These are phyloP conservation scores for Heteromyza rotundicornis DNA, from an alignment of 2,888 invertebrate species.

Conservation along the genomic window DNA sequence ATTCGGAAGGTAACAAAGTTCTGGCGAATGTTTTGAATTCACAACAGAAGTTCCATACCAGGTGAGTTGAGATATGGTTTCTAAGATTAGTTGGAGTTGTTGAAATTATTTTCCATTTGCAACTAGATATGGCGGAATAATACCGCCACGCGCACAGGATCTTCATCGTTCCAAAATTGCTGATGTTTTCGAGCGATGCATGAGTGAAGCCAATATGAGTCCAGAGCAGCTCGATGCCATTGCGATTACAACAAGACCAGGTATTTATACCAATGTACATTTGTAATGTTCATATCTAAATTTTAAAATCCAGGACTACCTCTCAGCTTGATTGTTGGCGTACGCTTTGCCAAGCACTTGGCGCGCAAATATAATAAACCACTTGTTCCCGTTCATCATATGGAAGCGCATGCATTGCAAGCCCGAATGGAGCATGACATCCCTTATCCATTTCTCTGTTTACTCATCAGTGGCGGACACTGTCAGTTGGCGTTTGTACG, in stretches of 20 bases:
- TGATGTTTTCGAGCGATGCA: constrained; percentile 71
- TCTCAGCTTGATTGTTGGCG: constrained; percentile 79
- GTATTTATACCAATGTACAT: too few relatives aligned
- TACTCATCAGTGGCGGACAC: constrained; percentile 94
- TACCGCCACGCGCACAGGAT: constrained; percentile 83
- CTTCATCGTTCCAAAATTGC: constrained; percentile 83
- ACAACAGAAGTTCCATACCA: constrained; percentile 77
- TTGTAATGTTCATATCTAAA: too few relatives aligned
- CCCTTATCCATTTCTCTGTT: constrained; percentile 85
- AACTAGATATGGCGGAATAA: constrained; percentile 72
- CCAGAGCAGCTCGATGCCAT: constrained; percentile 80
- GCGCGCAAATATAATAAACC: constrained; percentile 74
- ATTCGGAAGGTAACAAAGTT: constrained; percentile 67
- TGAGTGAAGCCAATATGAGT: constrained; percentile 68
- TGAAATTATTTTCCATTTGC: background rate
- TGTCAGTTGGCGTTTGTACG: constrained; percentile 79
- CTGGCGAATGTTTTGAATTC: constrained; percentile 83
- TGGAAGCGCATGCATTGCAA: constrained; percentile 97
- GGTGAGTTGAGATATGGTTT: constrained; percentile 63
- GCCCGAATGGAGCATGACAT: constrained; percentile 74
- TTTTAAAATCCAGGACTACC: constrained; percentile 45
- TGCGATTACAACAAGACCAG: constrained; percentile 90
- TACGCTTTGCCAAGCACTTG: constrained; percentile 81
- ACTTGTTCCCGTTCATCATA: constrained; percentile 96
- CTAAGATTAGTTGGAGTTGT: background rate